Percentiles rank a stretch among this genome's conserved stretches.
These are phyloP conservation scores for Drosophila insularis DNA, from an alignment of 1,140 invertebrate species.

Conservation along the genomic window DNA sequence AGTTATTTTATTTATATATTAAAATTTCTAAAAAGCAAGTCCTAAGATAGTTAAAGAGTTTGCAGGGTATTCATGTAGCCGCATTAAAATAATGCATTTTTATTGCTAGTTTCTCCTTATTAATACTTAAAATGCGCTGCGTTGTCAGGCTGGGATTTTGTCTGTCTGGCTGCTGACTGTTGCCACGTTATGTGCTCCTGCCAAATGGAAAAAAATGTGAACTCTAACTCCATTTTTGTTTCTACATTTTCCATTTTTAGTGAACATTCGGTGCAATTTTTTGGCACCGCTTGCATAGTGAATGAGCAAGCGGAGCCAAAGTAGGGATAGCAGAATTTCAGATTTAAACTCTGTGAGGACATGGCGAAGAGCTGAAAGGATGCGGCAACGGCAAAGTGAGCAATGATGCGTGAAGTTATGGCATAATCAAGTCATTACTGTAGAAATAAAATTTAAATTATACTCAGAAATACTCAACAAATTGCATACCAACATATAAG, in stretches of 20 bases:
- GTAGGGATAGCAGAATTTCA: not conserved
- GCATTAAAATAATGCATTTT: not conserved
- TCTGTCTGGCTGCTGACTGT: slow-evolving; percentile 42
- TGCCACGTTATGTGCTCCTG: slow-evolving; percentile 29
- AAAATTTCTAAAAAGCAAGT: too few relatives aligned
- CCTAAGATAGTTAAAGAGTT: too few relatives aligned
- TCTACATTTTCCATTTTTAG: slow-evolving; percentile 20
- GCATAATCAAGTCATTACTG: slow-evolving; percentile 6
- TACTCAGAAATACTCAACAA: not conserved
- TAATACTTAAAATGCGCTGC: slow-evolving; percentile 73
- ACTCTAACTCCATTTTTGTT: slow-evolving; percentile 27
- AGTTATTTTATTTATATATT: too few relatives aligned
- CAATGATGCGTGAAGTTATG: slow-evolving; percentile 12
- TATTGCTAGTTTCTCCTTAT: slow-evolving; percentile 46
- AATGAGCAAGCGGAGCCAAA: slow-evolving; percentile 36
- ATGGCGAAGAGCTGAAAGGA: not conserved
- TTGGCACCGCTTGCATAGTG: slow-evolving; percentile 64
- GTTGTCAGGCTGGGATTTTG: slow-evolving; percentile 71
- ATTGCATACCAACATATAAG: not conserved
- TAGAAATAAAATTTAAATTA: not conserved
- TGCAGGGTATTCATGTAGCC: not conserved
- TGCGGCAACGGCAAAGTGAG: not conserved
- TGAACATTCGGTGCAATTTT: slow-evolving; percentile 19
- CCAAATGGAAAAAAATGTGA: slow-evolving; percentile 68
- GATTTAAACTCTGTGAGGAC: not conserved